These are phyloP conservation scores for Carpatolechia fugitivella DNA, from an alignment of 2,888 invertebrate genomes.

Conservation along the genomic window DNA sequence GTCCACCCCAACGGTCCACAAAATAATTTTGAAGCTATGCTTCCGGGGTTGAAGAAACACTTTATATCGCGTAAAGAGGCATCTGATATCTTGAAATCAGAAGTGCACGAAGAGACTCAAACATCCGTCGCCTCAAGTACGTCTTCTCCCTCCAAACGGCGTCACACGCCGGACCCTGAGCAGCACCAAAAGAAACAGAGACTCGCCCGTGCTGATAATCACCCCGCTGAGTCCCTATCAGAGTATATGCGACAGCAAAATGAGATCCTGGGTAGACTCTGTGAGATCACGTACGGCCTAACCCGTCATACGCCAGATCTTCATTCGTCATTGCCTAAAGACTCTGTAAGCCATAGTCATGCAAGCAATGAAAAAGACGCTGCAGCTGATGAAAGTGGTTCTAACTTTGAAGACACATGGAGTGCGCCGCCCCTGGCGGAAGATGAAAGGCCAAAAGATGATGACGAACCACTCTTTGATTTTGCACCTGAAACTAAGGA, in stretches of 20 bases:
- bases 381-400: not conserved
- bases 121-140: not conserved
- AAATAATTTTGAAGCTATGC: not conserved
- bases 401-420: not conserved
- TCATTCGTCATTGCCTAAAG: not conserved
- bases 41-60: not conserved
- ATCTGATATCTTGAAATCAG: not conserved
- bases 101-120: not conserved
- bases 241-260: not conserved
- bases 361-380: not conserved
- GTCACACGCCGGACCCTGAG: not conserved
- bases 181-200: not conserved
- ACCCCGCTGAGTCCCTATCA: not conserved
- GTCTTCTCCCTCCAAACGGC: not conserved
- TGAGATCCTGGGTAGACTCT: not conserved
- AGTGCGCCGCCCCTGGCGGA: not conserved
- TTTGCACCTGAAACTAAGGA: slow-evolving; percentile 13
- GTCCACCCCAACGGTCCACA: not conserved
- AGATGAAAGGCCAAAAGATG: not conserved
- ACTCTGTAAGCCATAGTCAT: not conserved
- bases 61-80: not conserved
- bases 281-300: not conserved
- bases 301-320: not conserved
- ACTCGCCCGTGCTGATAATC: not conserved
- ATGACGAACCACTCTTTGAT: not conserved